Evolutionary conservation across 2,113 vertebrate genomes (phyloP).

Genomic region (Stictonetta naevosa): DNA sequence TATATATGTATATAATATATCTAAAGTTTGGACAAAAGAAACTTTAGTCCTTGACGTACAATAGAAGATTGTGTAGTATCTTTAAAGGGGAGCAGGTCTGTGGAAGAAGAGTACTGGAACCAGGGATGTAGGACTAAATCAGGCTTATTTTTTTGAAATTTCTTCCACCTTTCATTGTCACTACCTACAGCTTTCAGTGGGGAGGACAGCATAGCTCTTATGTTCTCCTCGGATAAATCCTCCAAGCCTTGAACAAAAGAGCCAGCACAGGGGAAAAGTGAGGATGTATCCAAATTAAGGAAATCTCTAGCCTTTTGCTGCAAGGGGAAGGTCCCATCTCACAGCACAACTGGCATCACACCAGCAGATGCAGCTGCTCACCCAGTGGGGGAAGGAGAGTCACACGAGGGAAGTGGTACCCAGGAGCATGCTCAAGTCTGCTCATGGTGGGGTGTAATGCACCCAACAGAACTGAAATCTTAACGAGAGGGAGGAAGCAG

Average conservation of each 20-base stretch:
- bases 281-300: background rate
- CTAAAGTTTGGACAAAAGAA: background rate
- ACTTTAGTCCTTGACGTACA: background rate
- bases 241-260: background rate
- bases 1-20: background rate
- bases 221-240: background rate
- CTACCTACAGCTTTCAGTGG: background rate
- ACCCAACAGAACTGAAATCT: background rate
- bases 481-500: background rate
- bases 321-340: background rate
- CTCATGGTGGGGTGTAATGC: background rate
- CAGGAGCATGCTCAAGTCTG: background rate
- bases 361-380: fast-evolving
- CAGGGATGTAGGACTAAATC: background rate
- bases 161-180: background rate
- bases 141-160: background rate
- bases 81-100: background rate
- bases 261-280: background rate
- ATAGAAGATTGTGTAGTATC: background rate
- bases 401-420: background rate
- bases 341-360: background rate
- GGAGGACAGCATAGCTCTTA: background rate
- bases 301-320: background rate
- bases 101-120: background rate
- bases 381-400: background rate